Evolutionary conservation across 2,113 vertebrate genomes (phyloP).

Genomic region (Vidua chalybeata): DNA sequence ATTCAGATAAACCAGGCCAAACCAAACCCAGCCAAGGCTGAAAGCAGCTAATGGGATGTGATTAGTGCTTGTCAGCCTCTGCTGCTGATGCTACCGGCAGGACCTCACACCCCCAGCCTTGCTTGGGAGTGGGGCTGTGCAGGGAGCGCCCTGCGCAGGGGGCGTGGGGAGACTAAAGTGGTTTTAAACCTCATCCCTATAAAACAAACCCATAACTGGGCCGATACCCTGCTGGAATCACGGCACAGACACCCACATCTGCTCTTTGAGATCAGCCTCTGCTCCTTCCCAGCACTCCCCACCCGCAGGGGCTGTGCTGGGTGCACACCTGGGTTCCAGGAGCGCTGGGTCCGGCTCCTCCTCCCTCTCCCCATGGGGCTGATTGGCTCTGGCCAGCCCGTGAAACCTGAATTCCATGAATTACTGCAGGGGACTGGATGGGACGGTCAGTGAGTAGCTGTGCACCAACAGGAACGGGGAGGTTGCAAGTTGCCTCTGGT

Average conservation of each 20-base stretch:
- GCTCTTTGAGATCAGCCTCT: neutral
- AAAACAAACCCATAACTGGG: rapidly evolving
- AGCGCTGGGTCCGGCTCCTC: neutral
- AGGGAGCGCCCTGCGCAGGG: neutral
- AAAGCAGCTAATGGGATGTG: slow-evolving; percentile 59
- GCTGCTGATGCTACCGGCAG: slow-evolving; percentile 45
- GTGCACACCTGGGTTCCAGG: rapidly evolving
- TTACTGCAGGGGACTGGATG: rapidly evolving
- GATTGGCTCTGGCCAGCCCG: rapidly evolving
- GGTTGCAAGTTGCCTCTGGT: rapidly evolving
- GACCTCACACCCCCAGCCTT: neutral
- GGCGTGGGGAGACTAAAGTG: neutral
- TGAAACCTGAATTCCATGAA: rapidly evolving
- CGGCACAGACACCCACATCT: rapidly evolving
- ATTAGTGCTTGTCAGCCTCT: slow-evolving; percentile 41
- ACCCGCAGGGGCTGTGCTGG: rapidly evolving
- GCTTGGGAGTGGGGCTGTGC: neutral
- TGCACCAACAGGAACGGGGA: rapidly evolving
- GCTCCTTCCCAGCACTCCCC: rapidly evolving
- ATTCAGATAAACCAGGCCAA: slow-evolving; percentile 59
- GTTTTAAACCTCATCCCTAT: neutral
- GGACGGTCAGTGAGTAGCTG: neutral
- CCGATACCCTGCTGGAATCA: rapidly evolving
- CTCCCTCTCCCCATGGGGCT: rapidly evolving
- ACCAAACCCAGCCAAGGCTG: slow-evolving; percentile 58